Conservation (phyloP, 2,797 vertebrate genomes). For the Moxostoma hubbsi region DNA sequence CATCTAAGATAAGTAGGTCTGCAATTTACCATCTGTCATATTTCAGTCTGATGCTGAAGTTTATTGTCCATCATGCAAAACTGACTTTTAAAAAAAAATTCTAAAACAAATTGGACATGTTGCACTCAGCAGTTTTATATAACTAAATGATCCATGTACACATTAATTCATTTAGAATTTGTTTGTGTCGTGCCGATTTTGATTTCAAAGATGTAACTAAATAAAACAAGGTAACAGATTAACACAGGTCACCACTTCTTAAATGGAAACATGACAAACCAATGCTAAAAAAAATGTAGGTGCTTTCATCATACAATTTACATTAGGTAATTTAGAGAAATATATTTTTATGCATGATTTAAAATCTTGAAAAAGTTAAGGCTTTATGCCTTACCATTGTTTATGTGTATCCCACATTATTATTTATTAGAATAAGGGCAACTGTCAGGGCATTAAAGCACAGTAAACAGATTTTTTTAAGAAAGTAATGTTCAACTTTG, state of each 20-base stretch:
- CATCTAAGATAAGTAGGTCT: background rate
- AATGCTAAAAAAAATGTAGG: background rate
- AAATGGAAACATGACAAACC: background rate
- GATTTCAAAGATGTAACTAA: background rate
- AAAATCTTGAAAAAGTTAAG: no score
- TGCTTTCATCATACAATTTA: background rate
- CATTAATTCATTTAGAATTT: background rate
- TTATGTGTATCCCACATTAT: no score
- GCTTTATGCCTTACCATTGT: no score
- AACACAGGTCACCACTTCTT: background rate
- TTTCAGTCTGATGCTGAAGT: conserved; percentile 12
- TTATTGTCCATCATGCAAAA: conserved; percentile 4
- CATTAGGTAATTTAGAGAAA: no score
- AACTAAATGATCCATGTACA: background rate
- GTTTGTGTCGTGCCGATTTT: background rate
- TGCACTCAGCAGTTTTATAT: background rate
- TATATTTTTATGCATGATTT: no score
- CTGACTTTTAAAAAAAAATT: background rate
- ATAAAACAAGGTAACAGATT: background rate
- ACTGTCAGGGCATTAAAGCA: background rate
- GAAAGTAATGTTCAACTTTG: no score
- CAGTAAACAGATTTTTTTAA: background rate
- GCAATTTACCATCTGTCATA: conserved; percentile 13
- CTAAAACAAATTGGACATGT: background rate
- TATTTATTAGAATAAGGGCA: background rate